phyloP scores from a whole-genome alignment of 2,797 vertebrate species.

The Molossus alvarezi region DNA sequence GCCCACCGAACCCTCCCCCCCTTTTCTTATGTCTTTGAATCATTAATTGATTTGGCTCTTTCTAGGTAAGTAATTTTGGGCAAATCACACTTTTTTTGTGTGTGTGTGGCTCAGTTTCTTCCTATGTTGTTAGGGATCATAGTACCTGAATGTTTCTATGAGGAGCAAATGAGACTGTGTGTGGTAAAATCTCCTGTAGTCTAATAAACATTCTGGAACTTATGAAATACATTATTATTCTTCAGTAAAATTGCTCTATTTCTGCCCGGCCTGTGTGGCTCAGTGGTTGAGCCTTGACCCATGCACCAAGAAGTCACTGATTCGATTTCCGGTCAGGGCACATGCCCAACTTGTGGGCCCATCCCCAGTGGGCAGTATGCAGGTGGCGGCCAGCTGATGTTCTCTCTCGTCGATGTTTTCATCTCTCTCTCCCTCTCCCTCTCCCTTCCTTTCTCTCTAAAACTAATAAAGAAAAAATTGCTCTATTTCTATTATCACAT shows the following conservation, averaged over 20 bases:
- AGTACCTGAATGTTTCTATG: background rate
- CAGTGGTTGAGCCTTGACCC: too few relatives aligned
- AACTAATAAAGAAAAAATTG: background rate
- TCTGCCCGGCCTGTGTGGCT: background rate
- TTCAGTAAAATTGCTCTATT: background rate
- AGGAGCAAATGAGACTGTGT: background rate
- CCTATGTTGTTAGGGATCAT: background rate
- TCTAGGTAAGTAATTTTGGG: background rate
- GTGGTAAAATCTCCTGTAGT: background rate
- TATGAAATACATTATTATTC: background rate
- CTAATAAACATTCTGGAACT: background rate
- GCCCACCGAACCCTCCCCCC: fast-evolving
- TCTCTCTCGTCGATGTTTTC: too few relatives aligned
- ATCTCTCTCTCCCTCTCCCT: too few relatives aligned
- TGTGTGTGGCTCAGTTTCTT: background rate
- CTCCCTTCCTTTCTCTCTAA: too few relatives aligned
- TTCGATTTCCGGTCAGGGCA: too few relatives aligned
- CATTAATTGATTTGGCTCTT: background rate
- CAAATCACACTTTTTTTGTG: background rate
- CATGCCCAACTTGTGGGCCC: too few relatives aligned
- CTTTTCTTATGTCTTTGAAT: background rate
- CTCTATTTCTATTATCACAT: background rate
- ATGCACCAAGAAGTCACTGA: too few relatives aligned
- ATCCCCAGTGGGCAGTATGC: too few relatives aligned
- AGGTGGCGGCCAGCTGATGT: too few relatives aligned